Evolutionary conservation across 2,113 vertebrate genomes (phyloP), one percentile per base, ranked within the genome.

Genomic region (Rhadina sibilatrix): DNA sequence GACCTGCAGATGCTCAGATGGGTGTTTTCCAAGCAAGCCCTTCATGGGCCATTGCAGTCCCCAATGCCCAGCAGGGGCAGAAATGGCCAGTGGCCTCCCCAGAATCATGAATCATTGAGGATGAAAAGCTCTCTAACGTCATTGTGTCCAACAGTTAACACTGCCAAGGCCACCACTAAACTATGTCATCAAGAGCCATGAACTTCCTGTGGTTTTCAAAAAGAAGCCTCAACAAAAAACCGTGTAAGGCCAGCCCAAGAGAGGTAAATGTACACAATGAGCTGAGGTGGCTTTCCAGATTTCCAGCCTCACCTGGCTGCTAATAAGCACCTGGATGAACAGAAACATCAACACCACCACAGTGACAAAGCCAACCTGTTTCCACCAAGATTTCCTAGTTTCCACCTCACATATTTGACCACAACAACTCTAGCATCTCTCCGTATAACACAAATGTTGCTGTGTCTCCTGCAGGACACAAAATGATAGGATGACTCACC

Each of bases 401-500:
- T n/a, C 64, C 44, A 18, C 11, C 2, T 17, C 35, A 25, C 30
- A 20, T 20, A 35, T 14, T 47, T 37, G 21, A 2, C 30, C 24
- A 8, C 49, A 23, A 7, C 23, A 38, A 22, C 44, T 20, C 63
- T 14, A 8, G 33, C 17, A 4, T 24, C 49, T 56, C 25, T 12
- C 37, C 9, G 7, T 10, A 4, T 3, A 38, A 38, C 17, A 22
- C 11, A 37, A 66, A 66, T 3, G 2, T 5, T 49, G 12, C 5
- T 21, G 6, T 1, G 4, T 25, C 35, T 49, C n/a, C 77, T 64
- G 38, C 25, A 52, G n/a, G 31, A 38, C 20, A 52, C 5, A 1
- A 38, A 64, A 59, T 0, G 0, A 49, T 9, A 47, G 4, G 6
- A 50, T 5, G 2, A 8, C 11, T n/a, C 35, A 5, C 11, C 2